Evolutionary conservation across 1,140 invertebrate genomes (phyloP), one percentile per base, ranked within the genome.

Genomic region (Solen grandis): DNA sequence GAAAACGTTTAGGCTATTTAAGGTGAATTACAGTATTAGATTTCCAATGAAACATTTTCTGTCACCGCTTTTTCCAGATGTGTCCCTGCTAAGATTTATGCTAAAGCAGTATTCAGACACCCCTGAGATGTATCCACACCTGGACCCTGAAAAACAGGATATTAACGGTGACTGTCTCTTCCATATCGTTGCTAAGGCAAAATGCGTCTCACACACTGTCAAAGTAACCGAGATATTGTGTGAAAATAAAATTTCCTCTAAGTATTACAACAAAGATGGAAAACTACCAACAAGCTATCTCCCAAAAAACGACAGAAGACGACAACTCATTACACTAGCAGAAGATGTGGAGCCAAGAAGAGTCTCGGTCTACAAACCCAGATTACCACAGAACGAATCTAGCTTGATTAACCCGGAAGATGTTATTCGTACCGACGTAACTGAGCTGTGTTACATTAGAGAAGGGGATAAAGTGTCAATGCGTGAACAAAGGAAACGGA

Each of bases 221-320:
- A 84, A 84, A 80, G 83, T 86, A 4, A 84, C 86, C n/a, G 86
- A 88, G 63, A 50, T 86, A 4, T 74, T 89, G 0, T 87, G 86
- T 76, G 77, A 83, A 16, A 57, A 72, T 27, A 82, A 85, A 35
- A 46, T 89, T 0, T 82, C 73, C 19, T 83, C 85, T 19, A 63
- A 84, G n/a, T 60, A 84, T 0, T 66, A 59, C 50, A 87, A 90
- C 73, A 78, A 74, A n/a, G 84, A 86, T 16, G 84, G 84, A 1
- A 88, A 86, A 66, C 62, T 86, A 1, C 84, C 89, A 0, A 76
- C 82, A 14, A 66, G 88, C 22, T 87, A 87, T 63, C 60, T 90
- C 3, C 84, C 73, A 19, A 84, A 84, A 29, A 88, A 84, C 73
- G 89, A 90, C 57, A 41, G 87, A 57, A 57, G 89, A 29, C 57